A percentile compares a stretch with the other conserved stretches of the same genome.
Evolutionary conservation across 2,113 vertebrate genomes (phyloP).

Genomic region (Ptyas mucosa): DNA sequence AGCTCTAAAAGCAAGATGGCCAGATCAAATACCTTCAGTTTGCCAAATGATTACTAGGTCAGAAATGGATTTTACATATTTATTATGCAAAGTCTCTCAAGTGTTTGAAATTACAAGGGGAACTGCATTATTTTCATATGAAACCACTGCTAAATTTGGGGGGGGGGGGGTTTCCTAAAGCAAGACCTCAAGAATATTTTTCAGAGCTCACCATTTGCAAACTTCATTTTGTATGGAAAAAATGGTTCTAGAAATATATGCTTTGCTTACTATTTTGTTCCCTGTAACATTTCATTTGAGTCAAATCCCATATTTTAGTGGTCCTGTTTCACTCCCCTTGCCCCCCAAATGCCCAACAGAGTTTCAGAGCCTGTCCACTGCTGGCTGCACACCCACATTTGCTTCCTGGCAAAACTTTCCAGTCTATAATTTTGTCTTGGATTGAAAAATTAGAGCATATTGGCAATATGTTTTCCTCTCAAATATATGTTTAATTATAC

Average conservation of each 20-base stretch:
- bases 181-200: neutral
- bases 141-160: accelerated
- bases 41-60: neutral
- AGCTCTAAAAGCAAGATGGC: constrained; percentile 2
- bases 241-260: neutral
- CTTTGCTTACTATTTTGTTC: neutral
- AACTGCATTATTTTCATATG: neutral
- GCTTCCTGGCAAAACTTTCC: neutral
- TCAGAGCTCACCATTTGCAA: neutral
- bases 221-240: neutral
- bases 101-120: neutral
- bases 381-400: neutral
- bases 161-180: neutral
- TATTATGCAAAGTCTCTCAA: neutral
- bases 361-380: neutral
- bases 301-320: neutral
- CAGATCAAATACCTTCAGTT: neutral
- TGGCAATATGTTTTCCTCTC: neutral
- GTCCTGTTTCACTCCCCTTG: neutral
- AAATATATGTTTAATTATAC: neutral
- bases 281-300: neutral
- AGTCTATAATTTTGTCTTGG: neutral
- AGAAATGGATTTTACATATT: neutral
- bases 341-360: neutral
- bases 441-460: neutral